A percentile compares a stretch with the other conserved stretches of the same genome.
phyloP scores from a whole-genome alignment of 2,113 vertebrate genomes.

The Phycodurus eques region DNA sequence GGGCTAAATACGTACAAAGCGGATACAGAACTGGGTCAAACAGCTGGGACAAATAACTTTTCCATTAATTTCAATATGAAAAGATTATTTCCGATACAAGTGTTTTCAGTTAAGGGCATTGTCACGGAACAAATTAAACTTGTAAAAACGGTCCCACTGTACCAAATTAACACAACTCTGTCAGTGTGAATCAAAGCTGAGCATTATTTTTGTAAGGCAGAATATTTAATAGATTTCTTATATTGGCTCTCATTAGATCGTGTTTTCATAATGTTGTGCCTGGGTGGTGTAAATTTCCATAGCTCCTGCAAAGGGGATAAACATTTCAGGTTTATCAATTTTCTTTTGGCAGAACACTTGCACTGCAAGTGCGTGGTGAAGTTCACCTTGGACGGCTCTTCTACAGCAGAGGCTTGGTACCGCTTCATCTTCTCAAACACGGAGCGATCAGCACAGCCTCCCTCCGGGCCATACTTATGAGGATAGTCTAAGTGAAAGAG shows the following conservation, averaged over 20 bases:
- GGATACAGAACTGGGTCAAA: no score
- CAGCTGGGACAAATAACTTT: no score
- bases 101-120: no score
- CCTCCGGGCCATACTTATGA: conserved; percentile 93
- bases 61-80: no score
- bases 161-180: no score
- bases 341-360: not conserved
- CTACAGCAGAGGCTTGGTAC: conserved; percentile 83
- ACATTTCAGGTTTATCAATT: not conserved
- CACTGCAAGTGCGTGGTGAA: conserved; percentile 8
- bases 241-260: not conserved
- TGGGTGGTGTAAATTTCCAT: no score
- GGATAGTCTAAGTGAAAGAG: conserved; percentile 82
- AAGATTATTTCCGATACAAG: no score
- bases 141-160: no score
- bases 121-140: no score
- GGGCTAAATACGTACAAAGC: no score
- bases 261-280: not conserved
- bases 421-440: conserved; percentile 95
- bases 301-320: not conserved
- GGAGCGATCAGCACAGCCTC: conserved; percentile 91
- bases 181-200: no score
- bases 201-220: no score
- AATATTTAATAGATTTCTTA: not conserved
- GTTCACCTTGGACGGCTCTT: conserved; percentile 70